Conservation (phyloP, 2,797 vertebrate species). For the Paedocypris micromegethes region DNA sequence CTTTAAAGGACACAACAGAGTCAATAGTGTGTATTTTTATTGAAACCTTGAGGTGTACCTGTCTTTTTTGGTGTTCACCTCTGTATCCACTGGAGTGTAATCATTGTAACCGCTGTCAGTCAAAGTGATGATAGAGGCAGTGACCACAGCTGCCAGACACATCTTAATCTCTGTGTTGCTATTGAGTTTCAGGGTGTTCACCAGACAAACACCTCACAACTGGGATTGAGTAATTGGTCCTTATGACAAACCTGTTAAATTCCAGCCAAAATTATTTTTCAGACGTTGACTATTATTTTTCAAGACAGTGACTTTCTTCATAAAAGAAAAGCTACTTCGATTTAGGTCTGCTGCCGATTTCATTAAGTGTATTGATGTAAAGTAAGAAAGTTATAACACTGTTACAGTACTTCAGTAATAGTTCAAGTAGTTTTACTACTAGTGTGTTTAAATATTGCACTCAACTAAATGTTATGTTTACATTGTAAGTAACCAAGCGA, state of each 20-base stretch:
- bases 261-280: slow-evolving; percentile 22
- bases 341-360: too few species aligned
- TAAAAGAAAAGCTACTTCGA: too few species aligned
- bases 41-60: neutral
- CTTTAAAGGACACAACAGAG: too few species aligned
- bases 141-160: slow-evolving; percentile 49
- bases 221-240: slow-evolving; percentile 42
- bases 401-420: too few species aligned
- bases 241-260: slow-evolving; percentile 46
- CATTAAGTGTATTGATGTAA: too few species aligned
- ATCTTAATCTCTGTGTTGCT: slow-evolving; percentile 47
- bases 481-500: too few species aligned
- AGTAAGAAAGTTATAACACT: too few species aligned
- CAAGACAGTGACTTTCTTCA: too few species aligned
- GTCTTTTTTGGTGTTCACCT: slow-evolving; percentile 17
- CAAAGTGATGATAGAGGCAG: slow-evolving; percentile 41
- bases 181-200: slow-evolving; percentile 46
- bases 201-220: slow-evolving; percentile 44
- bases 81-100: slow-evolving; percentile 38
- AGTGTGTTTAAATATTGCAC: too few species aligned
- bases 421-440: too few species aligned
- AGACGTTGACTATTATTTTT: neutral
- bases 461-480: too few species aligned
- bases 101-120: slow-evolving; percentile 44
- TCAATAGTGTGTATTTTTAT: too few species aligned